Base-by-base conservation (phyloP, 2,888 invertebrate species). In the Isoperla grammatica region DNA sequence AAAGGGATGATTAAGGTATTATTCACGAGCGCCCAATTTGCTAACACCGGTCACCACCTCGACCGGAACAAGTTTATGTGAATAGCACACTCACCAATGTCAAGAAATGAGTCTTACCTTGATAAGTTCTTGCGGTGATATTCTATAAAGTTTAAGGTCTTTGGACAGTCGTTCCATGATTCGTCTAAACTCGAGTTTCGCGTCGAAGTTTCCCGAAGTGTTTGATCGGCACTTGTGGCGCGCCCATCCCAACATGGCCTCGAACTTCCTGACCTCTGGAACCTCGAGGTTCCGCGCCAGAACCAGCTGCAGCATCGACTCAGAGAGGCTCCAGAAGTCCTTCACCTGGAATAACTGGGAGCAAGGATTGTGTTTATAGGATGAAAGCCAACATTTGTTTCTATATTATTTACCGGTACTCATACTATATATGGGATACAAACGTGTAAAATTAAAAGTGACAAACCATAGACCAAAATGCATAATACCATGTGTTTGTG, bases 231-330 rank as follows among this genome's bases (percentile, higher is more conserved):
- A 88, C 76, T 90, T 88, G 74, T 91, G 84, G 63, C 86, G 83
- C 6, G 94, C 90, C 95, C 95, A 95, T 60, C 84, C 82, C 49
- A 94, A 80, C 94, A 95, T 95, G 1, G 93, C 92, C 75, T 95
- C 92, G 72, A 95, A 95, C 74, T 95, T 95, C 56, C 87, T 81
- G 40, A 95, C 88, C 74, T 95, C 95, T 0, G 88, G 86, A 53
- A 94, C 88, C 71, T 92, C 91, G 65, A 94, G 80, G 71, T 88
- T 90, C n/a, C 95, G 84, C 59, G 71, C 76, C 75, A 75, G 74
- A 59, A 77, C 76, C 73, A 76, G 76, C 66, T 75, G 74, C 17
- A 94, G 93, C 92, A 95, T 93, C 3, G 94, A 94, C 72, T 95
- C 95, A 66, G 93, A 94, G 42, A 95, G 82, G 66, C 87, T 87